Percentiles rank a stretch among this genome's conserved stretches.
Conservation (phyloP, 2,797 vertebrate species). For the Tachyglossus aculeatus region DNA sequence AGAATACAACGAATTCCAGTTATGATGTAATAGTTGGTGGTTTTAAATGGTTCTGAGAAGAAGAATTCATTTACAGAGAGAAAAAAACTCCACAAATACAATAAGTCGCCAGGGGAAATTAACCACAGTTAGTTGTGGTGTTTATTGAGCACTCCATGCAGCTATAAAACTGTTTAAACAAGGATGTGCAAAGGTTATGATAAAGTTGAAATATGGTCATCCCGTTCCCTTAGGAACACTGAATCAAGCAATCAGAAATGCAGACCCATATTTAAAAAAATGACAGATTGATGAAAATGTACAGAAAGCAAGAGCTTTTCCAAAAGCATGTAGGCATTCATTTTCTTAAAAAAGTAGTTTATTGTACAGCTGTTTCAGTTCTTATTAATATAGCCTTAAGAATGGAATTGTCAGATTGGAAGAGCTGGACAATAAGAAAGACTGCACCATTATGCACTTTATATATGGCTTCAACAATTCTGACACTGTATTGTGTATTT, state of each 20-base stretch:
- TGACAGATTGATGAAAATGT: not conserved
- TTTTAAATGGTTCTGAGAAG: not conserved
- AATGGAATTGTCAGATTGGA: conserved; percentile 1
- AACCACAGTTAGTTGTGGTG: too few relatives aligned
- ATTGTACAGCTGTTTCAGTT: not conserved
- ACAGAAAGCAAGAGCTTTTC: not conserved
- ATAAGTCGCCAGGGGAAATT: too few relatives aligned
- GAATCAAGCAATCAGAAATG: not conserved
- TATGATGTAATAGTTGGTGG: too few relatives aligned
- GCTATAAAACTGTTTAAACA: too few relatives aligned
- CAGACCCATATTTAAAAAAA: not conserved
- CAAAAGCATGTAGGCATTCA: not conserved
- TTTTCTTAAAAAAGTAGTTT: not conserved
- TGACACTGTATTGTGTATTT: not conserved
- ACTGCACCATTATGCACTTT: too few relatives aligned
- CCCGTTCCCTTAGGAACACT: too few relatives aligned
- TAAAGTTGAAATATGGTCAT: too few relatives aligned
- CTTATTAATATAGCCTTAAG: not conserved
- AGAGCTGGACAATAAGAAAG: not conserved
- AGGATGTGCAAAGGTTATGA: too few relatives aligned
- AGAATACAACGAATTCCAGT: too few relatives aligned
- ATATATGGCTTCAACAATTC: not conserved
- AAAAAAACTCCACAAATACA: not conserved
- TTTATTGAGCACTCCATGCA: too few relatives aligned
- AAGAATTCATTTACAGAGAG: not conserved